A percentile compares a stretch with the other conserved stretches of the same genome.
These are phyloP conservation scores for Aradophagus sp. DNA, from an alignment of 1,140 invertebrate genomes.

Conservation along the genomic window DNA sequence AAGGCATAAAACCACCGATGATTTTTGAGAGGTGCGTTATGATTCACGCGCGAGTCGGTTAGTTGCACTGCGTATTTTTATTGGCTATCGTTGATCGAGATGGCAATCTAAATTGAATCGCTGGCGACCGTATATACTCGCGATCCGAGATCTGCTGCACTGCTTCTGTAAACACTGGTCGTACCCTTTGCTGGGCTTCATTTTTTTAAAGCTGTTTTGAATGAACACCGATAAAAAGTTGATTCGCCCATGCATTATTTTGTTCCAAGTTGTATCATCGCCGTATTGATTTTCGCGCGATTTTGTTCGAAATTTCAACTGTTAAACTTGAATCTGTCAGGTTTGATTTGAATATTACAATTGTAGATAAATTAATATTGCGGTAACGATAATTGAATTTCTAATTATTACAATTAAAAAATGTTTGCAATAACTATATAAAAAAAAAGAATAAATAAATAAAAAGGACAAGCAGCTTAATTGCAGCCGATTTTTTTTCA, in stretches of 20 bases:
- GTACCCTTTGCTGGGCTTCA: constrained; percentile 51
- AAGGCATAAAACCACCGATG: constrained; percentile 31
- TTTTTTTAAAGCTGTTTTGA: constrained; percentile 65
- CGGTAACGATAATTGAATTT: too few species aligned
- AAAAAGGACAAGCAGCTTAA: too few species aligned
- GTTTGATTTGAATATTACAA: constrained; percentile 1
- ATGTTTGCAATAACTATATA: too few species aligned
- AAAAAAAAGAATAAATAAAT: too few species aligned
- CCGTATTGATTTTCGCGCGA: constrained; percentile 54
- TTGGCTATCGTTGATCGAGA: constrained; percentile 63
- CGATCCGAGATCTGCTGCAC: constrained; percentile 41
- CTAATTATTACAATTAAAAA: too few species aligned
- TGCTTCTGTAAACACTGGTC: constrained; percentile 61
- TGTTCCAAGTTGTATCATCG: constrained; percentile 26
- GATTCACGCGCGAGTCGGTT: constrained; percentile 57
- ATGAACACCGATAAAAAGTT: constrained; percentile 55
- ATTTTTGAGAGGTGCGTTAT: constrained; percentile 54
- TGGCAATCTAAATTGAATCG: constrained; percentile 70
- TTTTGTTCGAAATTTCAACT: constrained; percentile 10
- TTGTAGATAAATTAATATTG: too few species aligned
- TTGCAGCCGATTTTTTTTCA: too few species aligned
- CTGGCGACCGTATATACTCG: constrained; percentile 48
- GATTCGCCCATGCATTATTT: constrained; percentile 36
- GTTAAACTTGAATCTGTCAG: constrained; percentile 8
- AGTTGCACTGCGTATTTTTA: constrained; percentile 64